phyloP scores from a whole-genome alignment of 2,797 vertebrate species.

The Florisuga fusca region DNA sequence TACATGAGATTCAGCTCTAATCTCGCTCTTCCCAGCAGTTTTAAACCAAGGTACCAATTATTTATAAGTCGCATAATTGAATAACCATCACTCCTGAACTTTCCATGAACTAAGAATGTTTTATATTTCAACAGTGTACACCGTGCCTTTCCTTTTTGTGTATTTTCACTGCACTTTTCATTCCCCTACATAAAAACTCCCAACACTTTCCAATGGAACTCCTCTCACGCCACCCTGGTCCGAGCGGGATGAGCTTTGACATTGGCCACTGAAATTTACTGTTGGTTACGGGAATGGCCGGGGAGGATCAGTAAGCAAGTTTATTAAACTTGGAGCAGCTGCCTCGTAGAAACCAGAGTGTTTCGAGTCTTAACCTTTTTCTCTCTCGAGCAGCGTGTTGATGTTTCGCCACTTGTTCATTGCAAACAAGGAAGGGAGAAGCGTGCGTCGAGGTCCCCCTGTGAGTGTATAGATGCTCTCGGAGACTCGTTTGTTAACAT shows the following conservation, averaged over 20 bases:
- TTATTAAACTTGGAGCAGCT: not conserved
- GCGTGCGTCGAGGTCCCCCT: not conserved
- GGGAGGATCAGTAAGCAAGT: not conserved
- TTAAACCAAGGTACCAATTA: slow-evolving; percentile 6
- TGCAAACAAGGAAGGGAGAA: not conserved
- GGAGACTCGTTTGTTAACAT: not conserved
- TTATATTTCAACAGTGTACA: not conserved
- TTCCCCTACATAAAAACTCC: not conserved
- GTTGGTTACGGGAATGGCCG: not conserved
- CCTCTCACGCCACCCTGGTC: not conserved
- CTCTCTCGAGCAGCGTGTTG: not conserved
- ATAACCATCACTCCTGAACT: not conserved
- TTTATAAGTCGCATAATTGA: not conserved
- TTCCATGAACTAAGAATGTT: not conserved
- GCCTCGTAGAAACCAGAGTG: not conserved
- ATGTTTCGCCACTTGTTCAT: not conserved
- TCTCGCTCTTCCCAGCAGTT: not conserved
- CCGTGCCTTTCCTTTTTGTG: not conserved
- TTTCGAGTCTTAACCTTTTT: not conserved
- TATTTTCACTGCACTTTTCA: not conserved
- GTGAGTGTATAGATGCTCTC: not conserved
- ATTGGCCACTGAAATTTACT: not conserved
- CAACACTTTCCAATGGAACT: not conserved
- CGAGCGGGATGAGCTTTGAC: not conserved
- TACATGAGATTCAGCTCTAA: not conserved